Base-by-base conservation (phyloP, 2,888 invertebrate genomes). In the Subacronicta megacephala region DNA sequence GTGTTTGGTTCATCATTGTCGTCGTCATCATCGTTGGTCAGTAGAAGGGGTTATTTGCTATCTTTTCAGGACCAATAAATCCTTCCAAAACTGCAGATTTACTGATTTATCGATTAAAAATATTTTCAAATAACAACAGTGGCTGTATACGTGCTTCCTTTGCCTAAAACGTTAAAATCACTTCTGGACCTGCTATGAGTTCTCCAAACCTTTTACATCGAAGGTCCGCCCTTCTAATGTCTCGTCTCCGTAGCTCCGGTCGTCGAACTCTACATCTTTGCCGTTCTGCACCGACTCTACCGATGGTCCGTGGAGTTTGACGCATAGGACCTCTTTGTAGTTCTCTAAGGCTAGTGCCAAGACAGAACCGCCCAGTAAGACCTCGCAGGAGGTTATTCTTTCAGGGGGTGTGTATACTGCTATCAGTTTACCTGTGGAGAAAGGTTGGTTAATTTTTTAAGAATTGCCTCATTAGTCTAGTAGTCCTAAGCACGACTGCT, bases 321-420 rank as follows among this genome's bases (percentile, higher is more conserved):
- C 92, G 47, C 96, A 96, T 7, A 96, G 89, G 26, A 97, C 91
- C 49, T 95, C 95, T 54, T 95, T 93, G 77, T 95, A 95, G 80
- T 96, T 96, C 69, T 96, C 96, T 37, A 97, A 82, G 0, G 97
- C 96, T 53, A 97, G 86, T 0, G 97, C 95, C 1, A 97, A 95
- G 46, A 95, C 95, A 29, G 95, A 95, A 0, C 97, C 98, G 50
- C 97, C 96, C 12, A 96, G 95, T 9, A 96, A 95, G 38, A 98
- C 95, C 81, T 98, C 97, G 85, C 97, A 97, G 0, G 97, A 96
- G 33, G 96, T 96, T 72, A 97, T 96, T 59, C 96, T 95, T 42
- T 95, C 95, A 41, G 96, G 96, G 1, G 97, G 97, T 3, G 97
- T 97, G 90, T 96, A 97, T 0, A 97, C 97, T 20, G 97, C 96